Conservation (phyloP, 2,113 vertebrate genomes). For the Misgurnus anguillicaudatus region DNA sequence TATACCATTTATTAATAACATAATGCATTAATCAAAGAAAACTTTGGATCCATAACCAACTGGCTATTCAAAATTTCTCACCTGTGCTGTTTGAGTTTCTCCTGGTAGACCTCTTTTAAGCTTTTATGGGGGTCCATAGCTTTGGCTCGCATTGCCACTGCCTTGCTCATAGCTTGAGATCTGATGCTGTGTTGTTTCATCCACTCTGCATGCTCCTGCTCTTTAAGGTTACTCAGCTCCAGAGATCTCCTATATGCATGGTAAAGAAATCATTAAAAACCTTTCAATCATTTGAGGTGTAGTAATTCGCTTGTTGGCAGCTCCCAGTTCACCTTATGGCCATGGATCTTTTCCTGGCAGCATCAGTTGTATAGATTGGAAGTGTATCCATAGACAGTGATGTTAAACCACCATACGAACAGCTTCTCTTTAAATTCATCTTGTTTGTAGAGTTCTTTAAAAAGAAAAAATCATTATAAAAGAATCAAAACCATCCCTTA, state of each 20-base stretch:
- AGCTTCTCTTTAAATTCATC: conserved; percentile 72
- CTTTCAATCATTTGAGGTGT: not conserved
- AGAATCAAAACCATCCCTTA: not conserved
- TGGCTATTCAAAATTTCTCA: conserved; percentile 63
- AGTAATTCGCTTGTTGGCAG: not conserved
- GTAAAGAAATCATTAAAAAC: not conserved
- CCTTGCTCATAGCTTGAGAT: conserved; percentile 79
- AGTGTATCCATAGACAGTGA: conserved; percentile 87
- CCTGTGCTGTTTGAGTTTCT: conserved; percentile 82
- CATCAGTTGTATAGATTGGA: conserved; percentile 88
- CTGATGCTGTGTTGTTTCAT: conserved; percentile 78
- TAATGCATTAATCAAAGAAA: too few relatives aligned
- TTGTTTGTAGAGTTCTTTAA: conserved; percentile 64
- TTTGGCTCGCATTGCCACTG: conserved; percentile 81
- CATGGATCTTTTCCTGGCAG: conserved; percentile 80
- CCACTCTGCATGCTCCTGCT: conserved; percentile 79
- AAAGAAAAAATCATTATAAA: not conserved
- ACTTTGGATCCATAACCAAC: too few relatives aligned
- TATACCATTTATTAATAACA: too few relatives aligned
- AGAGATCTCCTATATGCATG: conserved; percentile 76
- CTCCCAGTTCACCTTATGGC: conserved; percentile 80
- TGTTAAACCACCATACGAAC: conserved; percentile 77
- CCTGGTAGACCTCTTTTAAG: conserved; percentile 81
- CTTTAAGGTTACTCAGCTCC: conserved; percentile 76
- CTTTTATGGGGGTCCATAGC: conserved; percentile 87